Evolutionary conservation across 2,797 vertebrate species (phyloP), one percentile per base, ranked within the genome.

Genomic region (Craterocephalus amniculus): DNA sequence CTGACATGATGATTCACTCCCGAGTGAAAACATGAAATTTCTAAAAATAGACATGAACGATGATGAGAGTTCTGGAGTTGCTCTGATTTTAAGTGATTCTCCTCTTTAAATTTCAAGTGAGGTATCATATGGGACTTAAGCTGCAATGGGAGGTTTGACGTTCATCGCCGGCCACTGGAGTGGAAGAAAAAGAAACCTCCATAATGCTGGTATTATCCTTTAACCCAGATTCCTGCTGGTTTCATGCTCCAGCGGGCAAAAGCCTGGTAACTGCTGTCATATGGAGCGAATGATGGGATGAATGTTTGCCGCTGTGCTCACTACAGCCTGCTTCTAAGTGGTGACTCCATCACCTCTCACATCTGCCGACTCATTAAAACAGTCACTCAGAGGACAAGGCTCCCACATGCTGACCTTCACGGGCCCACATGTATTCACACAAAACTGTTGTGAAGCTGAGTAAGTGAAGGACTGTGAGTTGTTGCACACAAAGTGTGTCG

Each of bases 361-460:
- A 90, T 90, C 88, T 92, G 91, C 87, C 61, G 38, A 61, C 74
- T 89, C 88, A 83, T 90, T 91, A 86, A 85, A 70, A 85, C 65
- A 69, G 80, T 36, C 78, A 49, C 40, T 34, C 45, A 76, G 68
- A 80, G 74, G 58, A 79, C 58, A 51, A 69, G 72, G 64, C 79
- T 70, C 58, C 78, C 79, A 65, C 66, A 29, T 59, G 60, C 73
- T 63, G 65, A 48, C 24, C 76, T 22, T 66, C 55, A 68, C 35
- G 48, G 14, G 29, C 31, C 58, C 63, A 71, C 76, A 64, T 67
- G 67, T 20, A 60, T 20, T 65, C 65, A 66, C 67, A 56, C 36
- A 69, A 58, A 34, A 12, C 54, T 11, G 49, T 69, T 34, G 52
- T 35, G 36, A 16, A 57, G 48, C 38, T 24, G 40, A 78, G 56